Evolutionary conservation across 2,113 vertebrate genomes (phyloP).

Genomic region (Neogobius melanostomus): DNA sequence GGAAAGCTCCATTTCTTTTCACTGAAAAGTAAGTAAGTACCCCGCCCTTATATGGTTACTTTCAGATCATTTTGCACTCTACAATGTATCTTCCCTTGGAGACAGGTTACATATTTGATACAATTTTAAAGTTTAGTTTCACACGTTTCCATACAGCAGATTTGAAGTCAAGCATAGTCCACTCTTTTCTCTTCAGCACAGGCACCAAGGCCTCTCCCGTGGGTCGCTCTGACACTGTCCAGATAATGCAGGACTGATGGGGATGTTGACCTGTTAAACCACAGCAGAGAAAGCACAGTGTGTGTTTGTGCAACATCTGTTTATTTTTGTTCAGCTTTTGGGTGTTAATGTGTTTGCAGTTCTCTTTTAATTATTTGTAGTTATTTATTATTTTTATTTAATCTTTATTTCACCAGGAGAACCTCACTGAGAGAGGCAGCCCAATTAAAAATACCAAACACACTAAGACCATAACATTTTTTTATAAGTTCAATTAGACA

Average conservation of each 20-base stretch:
- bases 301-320: slow-evolving; percentile 33
- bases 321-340: slow-evolving; percentile 58
- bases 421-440: too few species aligned
- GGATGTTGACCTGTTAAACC: slow-evolving; percentile 51
- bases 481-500: too few species aligned
- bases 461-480: too few species aligned
- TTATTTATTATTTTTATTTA: too few species aligned
- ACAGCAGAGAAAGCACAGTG: slow-evolving; percentile 17
- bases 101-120: neutral
- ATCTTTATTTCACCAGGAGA: too few species aligned
- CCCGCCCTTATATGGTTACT: neutral
- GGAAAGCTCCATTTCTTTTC: slow-evolving; percentile 61
- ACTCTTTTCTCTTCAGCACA: slow-evolving; percentile 35
- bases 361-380: neutral
- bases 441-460: too few species aligned
- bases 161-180: slow-evolving; percentile 43
- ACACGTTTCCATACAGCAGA: slow-evolving; percentile 20
- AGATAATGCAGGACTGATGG: slow-evolving; percentile 72
- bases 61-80: neutral
- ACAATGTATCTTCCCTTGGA: neutral
- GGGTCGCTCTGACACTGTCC: slow-evolving; percentile 78
- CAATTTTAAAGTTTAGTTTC: too few species aligned
- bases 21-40: slow-evolving; percentile 38
- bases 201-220: slow-evolving; percentile 52
- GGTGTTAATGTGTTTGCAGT: slow-evolving; percentile 58